Evolutionary conservation across 1,140 invertebrate species (phyloP).

Genomic region (Teleopsis dalmanni): DNA sequence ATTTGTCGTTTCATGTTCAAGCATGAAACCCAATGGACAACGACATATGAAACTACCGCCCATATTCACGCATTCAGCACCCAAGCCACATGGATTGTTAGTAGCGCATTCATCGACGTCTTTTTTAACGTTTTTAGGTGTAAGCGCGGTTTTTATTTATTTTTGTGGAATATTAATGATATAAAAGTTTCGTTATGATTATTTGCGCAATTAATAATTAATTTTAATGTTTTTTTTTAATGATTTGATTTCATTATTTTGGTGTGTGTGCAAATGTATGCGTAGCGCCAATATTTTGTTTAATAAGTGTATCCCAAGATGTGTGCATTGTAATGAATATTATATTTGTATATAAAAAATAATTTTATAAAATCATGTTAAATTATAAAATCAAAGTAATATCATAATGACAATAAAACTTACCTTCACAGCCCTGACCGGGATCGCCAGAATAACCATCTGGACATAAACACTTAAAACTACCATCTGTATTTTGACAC

Average conservation of each 20-base stretch:
- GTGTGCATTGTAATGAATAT: neutral
- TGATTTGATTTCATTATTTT: neutral
- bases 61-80: slow-evolving; percentile 66
- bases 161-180: neutral
- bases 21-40: slow-evolving; percentile 60
- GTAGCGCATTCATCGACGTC: slow-evolving; percentile 87
- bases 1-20: slow-evolving; percentile 22
- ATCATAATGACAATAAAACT: slow-evolving; percentile 15
- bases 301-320: slow-evolving; percentile 1
- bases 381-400: neutral
- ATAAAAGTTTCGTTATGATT: neutral
- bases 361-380: neutral
- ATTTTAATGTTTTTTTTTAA: neutral
- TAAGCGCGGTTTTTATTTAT: neutral
- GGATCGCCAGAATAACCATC: slow-evolving; percentile 71
- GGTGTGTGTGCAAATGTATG: slow-evolving; percentile 1
- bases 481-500: slow-evolving; percentile 65
- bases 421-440: slow-evolving; percentile 61
- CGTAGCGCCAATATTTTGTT: neutral
- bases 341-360: neutral
- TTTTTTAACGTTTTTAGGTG: slow-evolving; percentile 9
- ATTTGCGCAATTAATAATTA: slow-evolving; percentile 1
- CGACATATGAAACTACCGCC: slow-evolving; percentile 66
- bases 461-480: slow-evolving; percentile 67
- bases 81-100: slow-evolving; percentile 60